Evolutionary conservation across 2,797 vertebrate species (phyloP).

Genomic region (Mionectes olivaceus): DNA sequence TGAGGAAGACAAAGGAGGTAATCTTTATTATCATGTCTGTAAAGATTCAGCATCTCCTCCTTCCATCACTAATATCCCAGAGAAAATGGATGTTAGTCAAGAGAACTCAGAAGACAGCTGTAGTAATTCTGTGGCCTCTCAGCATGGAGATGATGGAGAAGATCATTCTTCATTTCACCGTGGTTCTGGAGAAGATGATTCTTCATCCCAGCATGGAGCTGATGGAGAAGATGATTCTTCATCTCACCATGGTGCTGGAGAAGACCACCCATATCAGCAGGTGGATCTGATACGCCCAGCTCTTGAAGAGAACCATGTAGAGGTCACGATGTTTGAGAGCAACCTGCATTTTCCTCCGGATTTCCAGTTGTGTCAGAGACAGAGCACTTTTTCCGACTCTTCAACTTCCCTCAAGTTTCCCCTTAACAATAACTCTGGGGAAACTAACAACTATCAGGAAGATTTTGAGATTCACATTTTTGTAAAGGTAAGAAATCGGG

Average conservation of each 20-base stretch:
- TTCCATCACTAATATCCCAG: neutral
- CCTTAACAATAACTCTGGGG: neutral
- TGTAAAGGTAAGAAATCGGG: slow-evolving; percentile 75
- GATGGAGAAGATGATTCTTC: neutral
- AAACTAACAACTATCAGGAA: neutral
- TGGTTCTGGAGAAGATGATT: neutral
- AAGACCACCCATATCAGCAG: neutral
- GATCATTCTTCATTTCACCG: neutral
- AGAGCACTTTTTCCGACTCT: neutral
- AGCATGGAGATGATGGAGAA: neutral
- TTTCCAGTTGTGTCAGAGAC: slow-evolving; percentile 27
- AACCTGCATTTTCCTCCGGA: neutral
- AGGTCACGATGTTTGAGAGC: neutral
- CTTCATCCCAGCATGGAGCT: neutral
- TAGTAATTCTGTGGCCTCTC: slow-evolving; percentile 15
- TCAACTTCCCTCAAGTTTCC: neutral
- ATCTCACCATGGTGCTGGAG: slow-evolving; percentile 1
- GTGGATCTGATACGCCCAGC: neutral
- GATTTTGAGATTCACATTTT: slow-evolving; percentile 56
- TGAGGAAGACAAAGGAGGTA: neutral
- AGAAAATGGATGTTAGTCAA: neutral
- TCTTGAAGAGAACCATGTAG: neutral
- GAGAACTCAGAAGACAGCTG: slow-evolving; percentile 17
- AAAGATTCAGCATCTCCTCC: neutral
- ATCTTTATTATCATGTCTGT: neutral